Evolutionary conservation across 2,888 invertebrate species (phyloP).

Genomic region (Linhomoeus sp.): DNA sequence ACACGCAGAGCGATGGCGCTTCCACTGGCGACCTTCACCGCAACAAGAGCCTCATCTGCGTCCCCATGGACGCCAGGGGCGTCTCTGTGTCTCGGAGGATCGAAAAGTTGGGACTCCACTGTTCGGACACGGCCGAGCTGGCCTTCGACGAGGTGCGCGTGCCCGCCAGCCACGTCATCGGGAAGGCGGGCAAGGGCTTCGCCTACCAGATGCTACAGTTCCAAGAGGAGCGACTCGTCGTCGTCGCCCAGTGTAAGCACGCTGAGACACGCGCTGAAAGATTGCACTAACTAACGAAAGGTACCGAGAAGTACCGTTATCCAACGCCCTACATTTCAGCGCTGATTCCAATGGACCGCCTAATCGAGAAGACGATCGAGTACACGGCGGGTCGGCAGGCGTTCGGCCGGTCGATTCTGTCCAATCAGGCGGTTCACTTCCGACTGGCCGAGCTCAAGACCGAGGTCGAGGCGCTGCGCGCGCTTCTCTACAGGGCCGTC

Average conservation of each 20-base stretch:
- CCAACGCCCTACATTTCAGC: constrained; percentile 14
- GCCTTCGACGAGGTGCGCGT: constrained; percentile 38
- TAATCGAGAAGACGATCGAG: constrained; percentile 33
- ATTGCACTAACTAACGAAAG: too few species aligned
- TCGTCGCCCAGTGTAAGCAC: constrained; percentile 15
- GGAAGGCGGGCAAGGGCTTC: constrained; percentile 36
- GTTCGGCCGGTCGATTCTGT: constrained; percentile 34
- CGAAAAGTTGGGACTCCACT: constrained; percentile 36
- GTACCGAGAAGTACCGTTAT: too few species aligned
- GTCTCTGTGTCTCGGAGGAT: constrained; percentile 30
- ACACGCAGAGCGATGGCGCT: constrained; percentile 25
- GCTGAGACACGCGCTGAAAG: too few species aligned
- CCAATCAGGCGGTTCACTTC: constrained; percentile 32
- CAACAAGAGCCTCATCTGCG: constrained; percentile 38
- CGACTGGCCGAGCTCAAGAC: constrained; percentile 37
- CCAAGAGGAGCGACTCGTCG: constrained; percentile 37
- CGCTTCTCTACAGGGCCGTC: constrained; percentile 34
- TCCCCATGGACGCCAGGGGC: constrained; percentile 32
- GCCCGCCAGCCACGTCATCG: constrained; percentile 35
- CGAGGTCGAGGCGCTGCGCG: constrained; percentile 35
- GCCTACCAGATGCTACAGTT: constrained; percentile 40
- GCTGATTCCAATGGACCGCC: constrained; percentile 28
- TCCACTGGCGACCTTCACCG: constrained; percentile 27
- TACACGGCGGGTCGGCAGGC: constrained; percentile 34
- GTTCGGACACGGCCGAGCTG: constrained; percentile 38